Evolutionary conservation across 2,113 vertebrate genomes (phyloP), one percentile per base, ranked within the genome.

Genomic region (Perca fluviatilis): DNA sequence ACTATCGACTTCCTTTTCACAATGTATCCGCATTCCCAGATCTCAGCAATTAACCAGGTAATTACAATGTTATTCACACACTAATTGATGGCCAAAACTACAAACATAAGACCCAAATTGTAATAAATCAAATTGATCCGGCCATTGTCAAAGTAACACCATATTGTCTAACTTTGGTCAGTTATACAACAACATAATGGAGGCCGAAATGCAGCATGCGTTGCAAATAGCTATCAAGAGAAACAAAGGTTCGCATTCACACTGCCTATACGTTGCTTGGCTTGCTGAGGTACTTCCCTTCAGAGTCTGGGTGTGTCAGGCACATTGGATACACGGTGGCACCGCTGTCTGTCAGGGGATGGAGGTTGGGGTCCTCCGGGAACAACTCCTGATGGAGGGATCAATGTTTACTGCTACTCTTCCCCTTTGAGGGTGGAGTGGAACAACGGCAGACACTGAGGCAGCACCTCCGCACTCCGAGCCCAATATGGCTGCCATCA

Each of bases 401-500:
- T 91, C 85, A 72, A 92, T 90, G 85, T 80, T 86, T 64, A 60
- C 74, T 71, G 80, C 85, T 54, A 79, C 85, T 79, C 71, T 85
- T 66, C 79, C 77, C 65, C 82, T 82, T 73, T 54, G 58, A 63
- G 10, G 69, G 61, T 50, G 76, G 67, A 75, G 53, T 53, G 46
- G 73, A 75, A 64, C 27, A 18, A 49, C 21, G 0, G 53, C 0
- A 84, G 84, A 87, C 80, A 71, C 50, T 1, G 51, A 82, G 71
- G 86, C 88, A 77, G 77, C 85, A 73, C 77, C 75, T 84, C 80
- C 7, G 10, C 74, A 1, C 65, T 61, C 71, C 4, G 0, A 43
- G 54, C 8, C 79, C 82, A 80, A 53, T 84, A 87, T 87, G 86
- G 84, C 84, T 78, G 68, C 87, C 36, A 14, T 83, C 85, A 83